Base-by-base conservation (phyloP, 1,140 invertebrate genomes). In the Cylas formicarius region DNA sequence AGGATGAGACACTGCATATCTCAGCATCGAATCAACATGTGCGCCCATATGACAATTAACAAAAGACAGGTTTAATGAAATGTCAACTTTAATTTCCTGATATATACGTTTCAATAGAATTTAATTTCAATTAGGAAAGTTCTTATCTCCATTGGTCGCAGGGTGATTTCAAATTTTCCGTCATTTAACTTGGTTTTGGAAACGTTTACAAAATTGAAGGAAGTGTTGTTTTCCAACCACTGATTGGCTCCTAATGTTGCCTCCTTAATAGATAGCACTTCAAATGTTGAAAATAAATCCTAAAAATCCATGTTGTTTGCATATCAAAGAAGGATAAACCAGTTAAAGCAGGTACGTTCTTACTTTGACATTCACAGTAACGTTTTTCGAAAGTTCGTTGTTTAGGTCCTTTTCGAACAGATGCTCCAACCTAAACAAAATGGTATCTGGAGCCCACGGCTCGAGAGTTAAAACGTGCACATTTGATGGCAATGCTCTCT, bases 361-460 rank as follows among this genome's bases (percentile, higher is more conserved):
- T 50, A 74, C 74, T 55, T 69, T 54, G 33, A 80, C 41, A 58
- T 74, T 71, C 18, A 79, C 61, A 39, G 64, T 72, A 1, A 73
- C 75, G 1, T 75, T 69, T 32, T 72, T 55, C 14, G 78, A 82
- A 16, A 74, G 52, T 14, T 64, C 47, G 1, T 57, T 47, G 41
- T 85, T 77, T 57, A 90, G 83, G 4, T 69, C 67, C 16, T 72
- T 74, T 61, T 92, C 87, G 52, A 86, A 78, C 35, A 90, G 75
- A 64, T 97, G 89, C 60, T 97, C 93, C 6, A 97, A 67, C 28
- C 93, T 72, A 1, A 96, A 49, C 4, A 97, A 69, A 10, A 86
- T 62, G 4, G 72, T 71, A 2, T 66, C 67, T 13, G 70, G 72
- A 29, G 77, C 77, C 77, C 86, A 87, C 4, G 86, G 82, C 61